Evolutionary conservation across 2,888 invertebrate species (phyloP).

Genomic region (Pammene fasciana): DNA sequence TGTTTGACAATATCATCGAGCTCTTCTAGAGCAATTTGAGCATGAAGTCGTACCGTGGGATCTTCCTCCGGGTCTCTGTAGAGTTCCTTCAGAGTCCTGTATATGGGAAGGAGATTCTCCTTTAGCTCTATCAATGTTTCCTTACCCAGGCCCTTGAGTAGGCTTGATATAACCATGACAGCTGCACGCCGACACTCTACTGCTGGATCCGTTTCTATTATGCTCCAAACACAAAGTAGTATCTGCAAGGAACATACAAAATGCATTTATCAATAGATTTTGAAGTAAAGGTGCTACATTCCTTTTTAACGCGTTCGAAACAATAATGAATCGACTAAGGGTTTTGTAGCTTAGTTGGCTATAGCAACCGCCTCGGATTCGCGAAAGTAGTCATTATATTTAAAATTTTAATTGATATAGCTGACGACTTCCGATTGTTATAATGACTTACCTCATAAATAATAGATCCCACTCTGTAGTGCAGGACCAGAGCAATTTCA

Average conservation of each 20-base stretch:
- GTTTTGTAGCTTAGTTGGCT: too few species aligned
- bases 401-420: too few species aligned
- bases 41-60: constrained; percentile 86
- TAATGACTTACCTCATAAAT: constrained; percentile 86
- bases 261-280: constrained; percentile 38
- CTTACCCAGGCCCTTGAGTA: constrained; percentile 89
- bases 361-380: too few species aligned
- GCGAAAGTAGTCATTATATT: too few species aligned
- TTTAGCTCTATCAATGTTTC: constrained; percentile 87
- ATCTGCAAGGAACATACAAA: constrained; percentile 80
- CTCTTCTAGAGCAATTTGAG: constrained; percentile 90
- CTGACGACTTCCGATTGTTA: too few species aligned
- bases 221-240: constrained; percentile 86
- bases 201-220: constrained; percentile 87
- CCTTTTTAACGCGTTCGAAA: too few species aligned
- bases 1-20: constrained; percentile 86
- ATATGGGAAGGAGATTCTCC: constrained; percentile 86
- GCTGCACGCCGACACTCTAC: constrained; percentile 91
- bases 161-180: constrained; percentile 88
- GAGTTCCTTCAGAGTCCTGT: constrained; percentile 86
- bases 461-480: constrained; percentile 88
- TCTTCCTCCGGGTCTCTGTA: constrained; percentile 86
- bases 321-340: too few species aligned
- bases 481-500: constrained; percentile 89
- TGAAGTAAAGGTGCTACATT: too few species aligned